Base-by-base conservation (phyloP, 2,113 vertebrate genomes). In the Reinhardtius hippoglossoides region DNA sequence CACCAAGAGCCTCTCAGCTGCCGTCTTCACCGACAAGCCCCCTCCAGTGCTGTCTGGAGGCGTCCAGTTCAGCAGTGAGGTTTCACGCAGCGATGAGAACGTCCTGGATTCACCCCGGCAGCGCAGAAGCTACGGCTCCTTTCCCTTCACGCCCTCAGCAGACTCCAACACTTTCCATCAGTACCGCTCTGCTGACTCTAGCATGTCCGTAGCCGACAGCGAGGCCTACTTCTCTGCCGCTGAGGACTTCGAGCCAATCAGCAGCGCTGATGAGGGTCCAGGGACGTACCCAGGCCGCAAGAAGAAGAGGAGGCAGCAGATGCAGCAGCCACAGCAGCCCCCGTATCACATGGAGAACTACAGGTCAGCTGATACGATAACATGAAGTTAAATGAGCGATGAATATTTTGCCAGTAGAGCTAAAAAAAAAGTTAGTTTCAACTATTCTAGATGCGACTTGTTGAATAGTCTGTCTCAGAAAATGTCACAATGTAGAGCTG, bases 141-240 rank as follows among this genome's bases (percentile, higher is more conserved):
- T 99, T 67, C 98, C 98, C 0, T 98, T 98, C 80, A 98, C 97
- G 0, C 97, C 97, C 0, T 98, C 98, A 21, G 97, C 97, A 0
- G 98, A 99, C 86, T 99, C 98, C 0, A 97, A 94, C 89, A 98
- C 97, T 0, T 99, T 99, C 91, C 98, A 97, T 86, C 98, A 98
- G 57, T 98, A 98, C 89, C 97, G 97, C 67, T 99, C 97, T 0
- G 96, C 98, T 61, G 97, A 98, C 84, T 99, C 98, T 68, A 98
- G 96, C 70, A 97, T 98, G 97, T 99, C 98, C 0, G 94, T 99
- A 89, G 98, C 97, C 0, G 98, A 99, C 62, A 99, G 98, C 0
- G 98, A 99, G 94, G 98, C 98, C 71, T 99, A 99, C 89, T 99
- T 98, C 86, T 99, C 98, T 1, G 98, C 98, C 1, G 94, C 97